Percentiles rank a stretch among this genome's conserved stretches.
These are phyloP conservation scores for Paramisgurnus dabryanus DNA, from an alignment of 2,113 vertebrate genomes.

Conservation along the genomic window DNA sequence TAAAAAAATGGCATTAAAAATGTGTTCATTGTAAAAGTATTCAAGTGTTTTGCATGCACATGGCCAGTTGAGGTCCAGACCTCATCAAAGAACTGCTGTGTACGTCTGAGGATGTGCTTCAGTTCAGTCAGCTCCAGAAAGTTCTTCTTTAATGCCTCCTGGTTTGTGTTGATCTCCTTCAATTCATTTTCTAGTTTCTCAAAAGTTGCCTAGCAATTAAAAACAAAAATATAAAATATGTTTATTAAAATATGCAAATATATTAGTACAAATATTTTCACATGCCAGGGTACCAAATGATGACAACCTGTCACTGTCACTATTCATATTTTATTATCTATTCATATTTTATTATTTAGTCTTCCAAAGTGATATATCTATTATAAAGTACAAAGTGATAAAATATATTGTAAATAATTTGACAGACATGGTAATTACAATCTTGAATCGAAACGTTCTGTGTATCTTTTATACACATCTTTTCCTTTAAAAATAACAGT, in stretches of 20 bases:
- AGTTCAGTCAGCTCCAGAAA: slow-evolving; percentile 97
- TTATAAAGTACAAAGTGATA: too few relatives aligned
- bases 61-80: slow-evolving; percentile 74
- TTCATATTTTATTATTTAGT: too few relatives aligned
- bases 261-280: too few relatives aligned
- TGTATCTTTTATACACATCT: too few relatives aligned
- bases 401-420: too few relatives aligned
- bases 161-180: slow-evolving; percentile 99
- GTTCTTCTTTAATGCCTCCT: slow-evolving; percentile 97
- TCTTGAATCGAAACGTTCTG: too few relatives aligned
- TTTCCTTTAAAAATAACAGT: too few relatives aligned
- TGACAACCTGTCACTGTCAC: not conserved
- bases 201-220: slow-evolving; percentile 85
- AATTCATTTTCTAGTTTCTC: slow-evolving; percentile 98
- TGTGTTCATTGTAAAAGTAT: not conserved
- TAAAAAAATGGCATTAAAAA: too few relatives aligned
- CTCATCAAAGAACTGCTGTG: slow-evolving; percentile 99
- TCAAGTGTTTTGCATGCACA: not conserved
- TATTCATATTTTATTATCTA: too few relatives aligned
- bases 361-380: too few relatives aligned
- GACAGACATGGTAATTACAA: too few relatives aligned
- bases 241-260: too few relatives aligned
- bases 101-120: slow-evolving; percentile 96
- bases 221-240: not conserved
- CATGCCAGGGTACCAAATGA: not conserved